phyloP scores from a whole-genome alignment of 2,797 vertebrate genomes.

The Neosilurus hyrtlii region DNA sequence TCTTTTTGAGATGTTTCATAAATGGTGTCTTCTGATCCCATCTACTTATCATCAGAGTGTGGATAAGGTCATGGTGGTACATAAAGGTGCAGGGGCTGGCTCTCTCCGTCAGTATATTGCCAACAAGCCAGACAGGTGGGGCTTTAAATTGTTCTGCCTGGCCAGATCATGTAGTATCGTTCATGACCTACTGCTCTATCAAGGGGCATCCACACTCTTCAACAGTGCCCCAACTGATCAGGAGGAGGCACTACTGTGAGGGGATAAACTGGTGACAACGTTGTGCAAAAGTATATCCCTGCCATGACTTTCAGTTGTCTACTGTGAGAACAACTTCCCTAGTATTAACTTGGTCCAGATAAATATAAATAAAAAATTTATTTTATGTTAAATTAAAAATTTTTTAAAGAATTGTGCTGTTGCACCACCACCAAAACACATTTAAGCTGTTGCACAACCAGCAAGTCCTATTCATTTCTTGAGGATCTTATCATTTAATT shows the following conservation, averaged over 20 bases:
- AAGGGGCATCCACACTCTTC: slow-evolving; percentile 52
- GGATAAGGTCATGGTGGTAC: slow-evolving; percentile 54
- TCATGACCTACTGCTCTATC: slow-evolving; percentile 48
- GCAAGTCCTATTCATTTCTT: too few relatives aligned
- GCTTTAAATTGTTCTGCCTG: slow-evolving; percentile 37
- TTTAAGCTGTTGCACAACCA: too few relatives aligned
- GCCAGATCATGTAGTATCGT: slow-evolving; percentile 54
- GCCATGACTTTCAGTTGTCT: slow-evolving; percentile 33
- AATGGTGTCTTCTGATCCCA: slow-evolving; percentile 30
- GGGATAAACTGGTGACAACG: slow-evolving; percentile 49
- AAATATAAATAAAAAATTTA: too few relatives aligned
- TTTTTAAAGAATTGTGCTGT: too few relatives aligned
- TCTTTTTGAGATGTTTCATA: slow-evolving; percentile 20
- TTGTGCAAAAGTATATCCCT: slow-evolving; percentile 35
- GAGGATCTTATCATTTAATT: too few relatives aligned
- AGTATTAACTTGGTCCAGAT: slow-evolving; percentile 46
- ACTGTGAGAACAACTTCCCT: too few relatives aligned
- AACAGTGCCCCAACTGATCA: slow-evolving; percentile 45
- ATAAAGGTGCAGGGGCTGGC: slow-evolving; percentile 48
- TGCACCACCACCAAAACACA: too few relatives aligned
- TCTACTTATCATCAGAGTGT: slow-evolving; percentile 42
- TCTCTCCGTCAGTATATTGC: slow-evolving; percentile 44
- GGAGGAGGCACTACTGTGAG: slow-evolving; percentile 44
- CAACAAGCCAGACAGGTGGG: slow-evolving; percentile 47
- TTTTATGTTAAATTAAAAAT: too few relatives aligned